Evolutionary conservation across 2,888 invertebrate species (phyloP).

Genomic region (Palloptera scutellata): DNA sequence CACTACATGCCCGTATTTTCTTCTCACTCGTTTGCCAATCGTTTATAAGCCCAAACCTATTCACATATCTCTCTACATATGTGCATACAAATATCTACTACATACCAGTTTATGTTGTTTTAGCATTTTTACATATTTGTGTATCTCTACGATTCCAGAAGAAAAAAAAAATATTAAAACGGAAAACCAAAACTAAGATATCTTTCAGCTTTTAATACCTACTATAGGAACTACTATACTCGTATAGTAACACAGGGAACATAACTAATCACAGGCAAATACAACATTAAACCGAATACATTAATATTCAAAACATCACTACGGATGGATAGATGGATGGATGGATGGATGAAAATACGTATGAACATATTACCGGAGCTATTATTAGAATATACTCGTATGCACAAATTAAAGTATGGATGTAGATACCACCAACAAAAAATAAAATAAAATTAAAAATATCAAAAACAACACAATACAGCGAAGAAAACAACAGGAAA

Average conservation of each 20-base stretch:
- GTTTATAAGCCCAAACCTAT: too few relatives aligned
- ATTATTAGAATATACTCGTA: not conserved
- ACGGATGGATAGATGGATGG: slow-evolving; percentile 8
- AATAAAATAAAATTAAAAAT: not conserved
- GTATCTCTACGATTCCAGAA: too few relatives aligned
- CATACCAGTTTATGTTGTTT: too few relatives aligned
- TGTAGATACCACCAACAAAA: not conserved
- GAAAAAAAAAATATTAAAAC: too few relatives aligned
- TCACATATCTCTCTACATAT: too few relatives aligned
- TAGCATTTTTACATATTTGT: too few relatives aligned
- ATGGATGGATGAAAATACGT: slow-evolving; percentile 8
- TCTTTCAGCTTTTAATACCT: too few relatives aligned
- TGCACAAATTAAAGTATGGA: not conserved
- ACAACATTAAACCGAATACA: slow-evolving; percentile 7
- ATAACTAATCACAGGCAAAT: slow-evolving; percentile 21
- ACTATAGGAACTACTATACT: too few relatives aligned
- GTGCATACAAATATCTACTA: too few relatives aligned
- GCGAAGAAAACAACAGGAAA: slow-evolving; percentile 3
- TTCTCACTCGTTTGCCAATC: slow-evolving; percentile 13
- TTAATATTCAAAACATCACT: slow-evolving; percentile 3
- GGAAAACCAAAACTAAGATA: too few relatives aligned
- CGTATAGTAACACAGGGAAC: slow-evolving; percentile 13
- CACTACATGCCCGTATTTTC: not conserved
- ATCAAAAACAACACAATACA: not conserved
- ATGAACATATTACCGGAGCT: not conserved